Conservation (phyloP, 1,140 invertebrate species). For the Drosophila tristis region DNA sequence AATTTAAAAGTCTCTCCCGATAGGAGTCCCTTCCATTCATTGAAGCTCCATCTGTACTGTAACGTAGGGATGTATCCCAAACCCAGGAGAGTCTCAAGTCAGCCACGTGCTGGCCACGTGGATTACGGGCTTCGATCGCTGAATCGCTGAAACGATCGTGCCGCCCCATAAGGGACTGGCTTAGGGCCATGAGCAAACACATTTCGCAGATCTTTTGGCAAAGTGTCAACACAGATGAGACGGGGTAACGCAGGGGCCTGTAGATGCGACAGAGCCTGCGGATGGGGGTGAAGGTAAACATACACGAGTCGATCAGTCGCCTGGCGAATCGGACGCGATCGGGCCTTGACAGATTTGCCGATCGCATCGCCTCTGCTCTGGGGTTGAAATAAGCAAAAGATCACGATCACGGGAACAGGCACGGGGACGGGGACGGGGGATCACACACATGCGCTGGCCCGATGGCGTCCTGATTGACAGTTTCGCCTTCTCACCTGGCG, state of each 20-base stretch:
- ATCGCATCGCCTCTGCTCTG: not conserved
- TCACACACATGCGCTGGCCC: constrained; percentile 21
- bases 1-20: no score
- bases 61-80: not conserved
- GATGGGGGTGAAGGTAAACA: no score
- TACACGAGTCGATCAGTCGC: not conserved
- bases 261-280: no score
- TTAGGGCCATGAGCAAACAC: constrained; percentile 67
- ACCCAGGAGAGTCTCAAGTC: not conserved
- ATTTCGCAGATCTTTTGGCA: constrained; percentile 27
- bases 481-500: constrained; percentile 62
- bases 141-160: constrained; percentile 50
- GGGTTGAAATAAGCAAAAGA: constrained; percentile 38
- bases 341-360: constrained; percentile 1
- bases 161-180: constrained; percentile 44
- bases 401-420: constrained; percentile 15
- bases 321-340: constrained; percentile 62
- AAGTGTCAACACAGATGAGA: constrained; percentile 64
- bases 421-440: constrained; percentile 37
- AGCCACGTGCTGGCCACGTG: constrained; percentile 59
- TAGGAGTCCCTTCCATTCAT: no score
- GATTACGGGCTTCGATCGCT: constrained; percentile 9
- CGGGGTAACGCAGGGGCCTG: not conserved
- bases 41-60: not conserved
- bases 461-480: constrained; percentile 45